Evolutionary conservation across 2,113 vertebrate genomes (phyloP).

Genomic region (Ochotona princeps): DNA sequence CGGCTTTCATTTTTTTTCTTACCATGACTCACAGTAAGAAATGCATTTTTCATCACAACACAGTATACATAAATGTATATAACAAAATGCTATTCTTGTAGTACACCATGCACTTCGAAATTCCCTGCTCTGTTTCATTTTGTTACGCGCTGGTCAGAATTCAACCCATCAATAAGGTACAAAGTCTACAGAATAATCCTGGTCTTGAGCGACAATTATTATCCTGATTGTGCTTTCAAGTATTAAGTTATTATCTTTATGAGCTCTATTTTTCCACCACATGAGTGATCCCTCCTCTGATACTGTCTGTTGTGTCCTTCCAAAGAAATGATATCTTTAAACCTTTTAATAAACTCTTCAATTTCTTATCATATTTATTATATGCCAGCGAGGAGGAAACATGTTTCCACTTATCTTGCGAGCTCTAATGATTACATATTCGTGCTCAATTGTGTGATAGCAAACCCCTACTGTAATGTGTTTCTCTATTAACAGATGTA

Average conservation of each 20-base stretch:
- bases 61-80: background rate
- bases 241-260: slow-evolving; percentile 60
- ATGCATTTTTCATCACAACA: slow-evolving; percentile 12
- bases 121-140: slow-evolving; percentile 8
- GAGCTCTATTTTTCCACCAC: slow-evolving; percentile 58
- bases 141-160: background rate
- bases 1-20: slow-evolving; percentile 41
- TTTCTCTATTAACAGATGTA: slow-evolving; percentile 48
- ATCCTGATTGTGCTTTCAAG: slow-evolving; percentile 45
- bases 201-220: slow-evolving; percentile 41
- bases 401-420: slow-evolving; percentile 49
- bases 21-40: slow-evolving; percentile 19
- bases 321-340: slow-evolving; percentile 60
- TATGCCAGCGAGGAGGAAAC: slow-evolving; percentile 29
- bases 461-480: background rate
- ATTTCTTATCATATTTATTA: slow-evolving; percentile 10
- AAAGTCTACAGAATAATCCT: background rate
- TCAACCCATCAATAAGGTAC: background rate
- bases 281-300: background rate
- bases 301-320: slow-evolving; percentile 52
- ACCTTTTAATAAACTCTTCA: slow-evolving; percentile 58
- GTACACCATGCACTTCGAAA: background rate
- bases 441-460: slow-evolving; percentile 31
- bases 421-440: slow-evolving; percentile 52
- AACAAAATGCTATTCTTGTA: slow-evolving; percentile 1